Conservation (phyloP, 2,797 vertebrate genomes). For the Ceyx erithaca region DNA sequence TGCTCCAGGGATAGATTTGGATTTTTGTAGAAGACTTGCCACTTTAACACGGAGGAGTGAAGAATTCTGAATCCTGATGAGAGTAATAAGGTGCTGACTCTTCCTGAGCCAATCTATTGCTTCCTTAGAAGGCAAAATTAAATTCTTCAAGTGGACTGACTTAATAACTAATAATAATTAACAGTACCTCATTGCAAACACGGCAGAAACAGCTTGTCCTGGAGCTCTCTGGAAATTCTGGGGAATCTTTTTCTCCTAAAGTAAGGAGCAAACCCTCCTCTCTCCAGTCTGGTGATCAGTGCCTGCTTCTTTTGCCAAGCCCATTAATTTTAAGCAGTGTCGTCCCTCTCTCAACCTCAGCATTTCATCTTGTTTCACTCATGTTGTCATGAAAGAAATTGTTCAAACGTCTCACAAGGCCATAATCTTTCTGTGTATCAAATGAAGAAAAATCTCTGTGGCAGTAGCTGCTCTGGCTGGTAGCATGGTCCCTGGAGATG, state of each 20-base stretch:
- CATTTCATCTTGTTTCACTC: neutral
- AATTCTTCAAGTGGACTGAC: neutral
- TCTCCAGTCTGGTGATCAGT: neutral
- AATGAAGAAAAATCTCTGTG: neutral
- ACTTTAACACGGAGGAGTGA: neutral
- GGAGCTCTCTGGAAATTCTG: neutral
- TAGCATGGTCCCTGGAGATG: neutral
- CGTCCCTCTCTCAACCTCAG: neutral
- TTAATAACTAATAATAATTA: neutral
- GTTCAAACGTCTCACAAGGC: neutral
- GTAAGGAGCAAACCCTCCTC: neutral
- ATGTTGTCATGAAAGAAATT: neutral
- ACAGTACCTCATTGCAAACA: neutral
- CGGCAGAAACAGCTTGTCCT: neutral
- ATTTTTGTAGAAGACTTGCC: neutral
- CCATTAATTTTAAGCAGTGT: neutral
- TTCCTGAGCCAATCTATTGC: neutral
- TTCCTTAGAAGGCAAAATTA: slow-evolving; percentile 21
- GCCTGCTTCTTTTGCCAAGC: neutral
- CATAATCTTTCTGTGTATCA: neutral
- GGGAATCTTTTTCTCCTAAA: neutral
- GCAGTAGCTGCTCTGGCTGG: neutral
- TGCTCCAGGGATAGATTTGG: neutral
- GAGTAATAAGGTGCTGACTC: neutral
- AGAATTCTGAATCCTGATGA: neutral